phyloP scores from a whole-genome alignment of 2,888 invertebrate genomes.

The Chouioia cunea region DNA sequence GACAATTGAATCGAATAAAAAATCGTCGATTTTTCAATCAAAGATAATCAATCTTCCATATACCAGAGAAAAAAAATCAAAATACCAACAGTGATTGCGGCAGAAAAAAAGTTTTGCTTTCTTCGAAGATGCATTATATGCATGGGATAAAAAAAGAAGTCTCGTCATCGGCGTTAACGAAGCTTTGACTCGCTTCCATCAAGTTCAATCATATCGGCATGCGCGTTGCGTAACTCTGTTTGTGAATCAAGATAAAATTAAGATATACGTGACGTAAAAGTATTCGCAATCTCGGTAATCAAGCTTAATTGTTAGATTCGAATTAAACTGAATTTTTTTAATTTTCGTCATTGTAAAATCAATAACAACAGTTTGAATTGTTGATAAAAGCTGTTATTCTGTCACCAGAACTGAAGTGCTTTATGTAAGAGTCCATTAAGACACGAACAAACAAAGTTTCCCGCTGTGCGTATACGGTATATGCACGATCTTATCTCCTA shows the following conservation, averaged over 20 bases:
- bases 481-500: too few relatives aligned
- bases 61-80: neutral
- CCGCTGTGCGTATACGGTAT: too few relatives aligned
- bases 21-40: too few relatives aligned
- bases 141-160: neutral
- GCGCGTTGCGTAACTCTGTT: slow-evolving; percentile 1
- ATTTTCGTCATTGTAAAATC: too few relatives aligned
- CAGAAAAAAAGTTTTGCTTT: slow-evolving; percentile 19
- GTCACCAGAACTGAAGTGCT: too few relatives aligned
- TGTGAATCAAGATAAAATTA: too few relatives aligned
- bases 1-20: too few relatives aligned
- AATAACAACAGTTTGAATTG: too few relatives aligned
- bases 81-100: slow-evolving; percentile 14
- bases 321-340: neutral
- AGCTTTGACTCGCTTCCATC: slow-evolving; percentile 35
- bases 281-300: neutral
- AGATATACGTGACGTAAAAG: neutral
- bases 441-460: too few relatives aligned
- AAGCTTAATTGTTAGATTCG: neutral
- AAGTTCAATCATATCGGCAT: slow-evolving; percentile 31
- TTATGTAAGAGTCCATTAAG: too few relatives aligned
- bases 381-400: too few relatives aligned
- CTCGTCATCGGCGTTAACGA: slow-evolving; percentile 41
- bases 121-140: slow-evolving; percentile 4
- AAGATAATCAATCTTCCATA: too few relatives aligned